These are phyloP conservation scores for Ctenopoma multispine DNA, from an alignment of 2,797 vertebrate species.

Conservation along the genomic window DNA sequence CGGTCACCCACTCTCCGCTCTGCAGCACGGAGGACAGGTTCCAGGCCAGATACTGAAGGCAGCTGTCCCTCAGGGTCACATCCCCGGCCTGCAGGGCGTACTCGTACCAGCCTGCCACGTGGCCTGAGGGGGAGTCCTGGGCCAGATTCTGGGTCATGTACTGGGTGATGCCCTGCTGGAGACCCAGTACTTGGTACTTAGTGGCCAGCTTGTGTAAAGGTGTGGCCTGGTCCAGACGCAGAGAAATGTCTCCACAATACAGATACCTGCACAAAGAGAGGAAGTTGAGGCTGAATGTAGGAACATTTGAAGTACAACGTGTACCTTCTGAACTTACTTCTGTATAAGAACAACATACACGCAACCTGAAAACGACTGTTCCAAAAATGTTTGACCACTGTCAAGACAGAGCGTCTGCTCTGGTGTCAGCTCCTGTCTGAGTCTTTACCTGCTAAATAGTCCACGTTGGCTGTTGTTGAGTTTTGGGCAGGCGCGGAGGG, in stretches of 20 bases:
- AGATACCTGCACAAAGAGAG: slow-evolving; percentile 86
- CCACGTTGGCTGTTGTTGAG: background rate
- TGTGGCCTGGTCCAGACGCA: slow-evolving; percentile 90
- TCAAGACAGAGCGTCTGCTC: too few species aligned
- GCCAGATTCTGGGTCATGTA: slow-evolving; percentile 93
- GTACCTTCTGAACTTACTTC: too few species aligned
- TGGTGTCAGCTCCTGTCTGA: too few species aligned
- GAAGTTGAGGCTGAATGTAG: background rate
- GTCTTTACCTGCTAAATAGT: background rate
- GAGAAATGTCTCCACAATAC: slow-evolving; percentile 91
- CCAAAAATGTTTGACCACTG: too few species aligned
- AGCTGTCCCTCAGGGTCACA: slow-evolving; percentile 86
- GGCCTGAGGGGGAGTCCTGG: slow-evolving; percentile 87
- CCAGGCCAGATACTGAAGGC: slow-evolving; percentile 93
- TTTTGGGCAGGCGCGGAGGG: background rate
- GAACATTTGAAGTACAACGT: background rate
- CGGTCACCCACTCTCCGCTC: slow-evolving; percentile 87
- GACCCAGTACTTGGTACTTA: slow-evolving; percentile 87
- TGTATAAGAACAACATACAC: too few species aligned
- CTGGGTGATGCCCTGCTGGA: slow-evolving; percentile 89
- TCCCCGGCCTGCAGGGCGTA: slow-evolving; percentile 88
- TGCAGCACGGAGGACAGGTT: slow-evolving; percentile 90
- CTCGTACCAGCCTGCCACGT: slow-evolving; percentile 95
- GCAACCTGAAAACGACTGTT: too few species aligned
- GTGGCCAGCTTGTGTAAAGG: slow-evolving; percentile 91